Percentiles rank a stretch among this genome's conserved stretches.
Evolutionary conservation across 2,797 vertebrate species (phyloP).

Genomic region (Cichlasoma orientale): DNA sequence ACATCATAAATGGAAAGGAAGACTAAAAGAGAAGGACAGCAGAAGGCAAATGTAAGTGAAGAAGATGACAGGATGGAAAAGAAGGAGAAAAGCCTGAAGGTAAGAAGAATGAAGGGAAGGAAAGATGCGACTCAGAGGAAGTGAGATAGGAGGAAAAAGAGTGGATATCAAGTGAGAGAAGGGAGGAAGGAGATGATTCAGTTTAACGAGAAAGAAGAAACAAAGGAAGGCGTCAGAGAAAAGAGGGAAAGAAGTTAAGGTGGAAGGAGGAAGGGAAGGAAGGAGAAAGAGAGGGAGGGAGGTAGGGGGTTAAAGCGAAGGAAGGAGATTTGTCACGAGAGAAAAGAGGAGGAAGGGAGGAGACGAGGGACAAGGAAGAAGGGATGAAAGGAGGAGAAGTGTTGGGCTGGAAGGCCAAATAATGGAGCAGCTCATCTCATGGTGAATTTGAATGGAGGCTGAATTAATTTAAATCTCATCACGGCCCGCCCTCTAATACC

Average conservation of each 20-base stretch:
- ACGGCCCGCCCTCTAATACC: conserved; percentile 73
- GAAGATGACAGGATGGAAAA: background rate
- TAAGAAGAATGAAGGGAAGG: background rate
- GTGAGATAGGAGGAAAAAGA: background rate
- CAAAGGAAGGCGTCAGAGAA: background rate
- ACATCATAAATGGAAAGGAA: background rate
- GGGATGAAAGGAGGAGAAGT: conserved; percentile 11
- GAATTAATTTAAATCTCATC: conserved; percentile 84
- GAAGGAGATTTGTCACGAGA: conserved; percentile 15
- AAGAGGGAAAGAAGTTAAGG: background rate
- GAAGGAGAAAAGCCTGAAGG: background rate
- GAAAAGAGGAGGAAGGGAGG: background rate
- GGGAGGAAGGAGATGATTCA: background rate
- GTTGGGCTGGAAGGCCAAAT: conserved; percentile 59
- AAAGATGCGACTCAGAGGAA: background rate
- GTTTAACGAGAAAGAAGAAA: background rate
- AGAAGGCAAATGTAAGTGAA: too few relatives aligned
- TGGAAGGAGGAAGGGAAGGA: background rate
- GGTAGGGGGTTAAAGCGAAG: background rate
- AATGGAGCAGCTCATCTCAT: conserved; percentile 70
- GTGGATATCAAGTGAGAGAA: too few relatives aligned
- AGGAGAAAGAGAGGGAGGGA: background rate
- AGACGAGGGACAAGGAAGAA: background rate
- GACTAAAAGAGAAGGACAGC: too few relatives aligned
- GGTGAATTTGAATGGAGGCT: conserved; percentile 75